Base-by-base conservation (phyloP, 1,140 invertebrate genomes). In the Drosophila orena region DNA sequence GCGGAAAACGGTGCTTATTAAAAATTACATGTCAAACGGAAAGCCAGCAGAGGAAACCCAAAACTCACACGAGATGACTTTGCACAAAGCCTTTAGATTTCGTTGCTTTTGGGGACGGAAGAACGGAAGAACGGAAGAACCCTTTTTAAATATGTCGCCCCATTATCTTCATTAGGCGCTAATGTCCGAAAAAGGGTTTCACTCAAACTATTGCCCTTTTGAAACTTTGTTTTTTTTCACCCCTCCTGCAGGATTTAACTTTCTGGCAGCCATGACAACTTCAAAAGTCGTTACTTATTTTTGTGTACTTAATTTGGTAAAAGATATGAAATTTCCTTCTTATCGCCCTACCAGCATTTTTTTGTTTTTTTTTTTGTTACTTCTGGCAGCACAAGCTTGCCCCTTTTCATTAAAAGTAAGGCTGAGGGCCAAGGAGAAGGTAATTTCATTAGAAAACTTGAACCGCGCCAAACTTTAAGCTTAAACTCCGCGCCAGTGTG, bases 401-500 rank as follows among this genome's bases (percentile, higher is more conserved):
- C 77, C 81, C 70, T 86, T 85, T 85, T 85, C 81, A 81, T 81
- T 78, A 81, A 58, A 64, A 73, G 79, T 64, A 62, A 71, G 73
- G 37, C 50, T 62, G 65, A 74, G 59, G 30, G 66, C 66, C 52
- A 76, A 47, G 77, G 79, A 88, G 88, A 78, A 88, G 83, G 89
- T 91, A 91, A 91, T 91, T 91, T 91, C 89, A 91, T 91, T 91
- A 91, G 85, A 83, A 91, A 91, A 91, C 89, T 91, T 91, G 89
- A 89, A 81, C 74, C 80, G 79, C 90, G 89, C 77, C 89, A 91
- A 91, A 91, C 79, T 91, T 91, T 91, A 91, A 91, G 83, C 84
- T 84, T 80, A 77, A 85, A 84, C 81, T 77, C 54, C 38, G 46
- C 47, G 44, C 42, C 27, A 8, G 35, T 54, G 54, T 14, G 65